Evolutionary conservation across 2,888 invertebrate species (phyloP), one percentile per base, ranked within the genome.

Genomic region (Amblyjoppa fuscipennis): DNA sequence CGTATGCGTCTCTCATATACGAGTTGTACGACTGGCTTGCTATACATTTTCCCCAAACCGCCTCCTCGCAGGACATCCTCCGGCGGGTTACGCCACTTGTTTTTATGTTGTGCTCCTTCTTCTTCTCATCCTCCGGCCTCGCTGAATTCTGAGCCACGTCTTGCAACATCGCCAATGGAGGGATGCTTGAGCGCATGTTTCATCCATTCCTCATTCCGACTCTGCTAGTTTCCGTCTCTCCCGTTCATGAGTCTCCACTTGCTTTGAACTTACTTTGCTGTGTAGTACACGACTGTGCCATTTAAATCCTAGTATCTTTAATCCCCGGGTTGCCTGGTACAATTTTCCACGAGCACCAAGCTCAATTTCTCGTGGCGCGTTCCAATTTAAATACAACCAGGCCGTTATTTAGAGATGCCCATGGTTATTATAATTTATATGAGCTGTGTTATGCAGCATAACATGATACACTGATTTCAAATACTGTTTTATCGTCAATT

Each of bases 291-390:
- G 73, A 79, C 87, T 59, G 59, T 13, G 81, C 85, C 89, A 89
- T 88, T 90, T 90, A 90, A 90, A 89, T 87, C 89, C 87, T 88
- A 79, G 87, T 86, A 84, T 88, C 87, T 87, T 89, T 89, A 85
- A 89, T 85, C 84, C 82, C 81, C 80, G 71, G 78, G 84, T 84
- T 79, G 56, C 69, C 56, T 73, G 64, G 64, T 74, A 75, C 68
- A 69, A 74, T 75, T 83, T 79, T 64, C 73, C 73, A 31, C 51
- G 68, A 61, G 59, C 16, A 69, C 53, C 20, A 59, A 20, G 31
- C 34, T 16, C 11, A n/a, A 38, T 53, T 34, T 11, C 16, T 25
- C 41, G n/a, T 41, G 34, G 68, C 51, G 38, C 68, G 28, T 25
- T 64, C 56, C 49, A 61, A 68, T 34, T 78, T 69, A 73, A 59